Conservation (phyloP, 2,797 vertebrate genomes). For the Danio kyathit region DNA sequence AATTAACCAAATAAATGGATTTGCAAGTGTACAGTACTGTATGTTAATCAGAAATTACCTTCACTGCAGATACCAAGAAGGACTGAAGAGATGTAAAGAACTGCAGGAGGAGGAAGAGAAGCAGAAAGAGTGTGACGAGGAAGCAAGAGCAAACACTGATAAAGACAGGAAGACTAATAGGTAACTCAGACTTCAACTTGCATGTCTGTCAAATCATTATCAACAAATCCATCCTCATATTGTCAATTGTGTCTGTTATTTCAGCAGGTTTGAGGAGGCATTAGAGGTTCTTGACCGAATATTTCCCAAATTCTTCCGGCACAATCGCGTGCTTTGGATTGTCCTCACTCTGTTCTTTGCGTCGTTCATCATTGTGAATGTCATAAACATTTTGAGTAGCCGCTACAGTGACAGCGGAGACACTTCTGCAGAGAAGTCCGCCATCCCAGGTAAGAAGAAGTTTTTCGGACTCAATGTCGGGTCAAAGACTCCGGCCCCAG, state of each 20-base stretch:
- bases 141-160: slow-evolving; percentile 71
- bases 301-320: slow-evolving; percentile 75
- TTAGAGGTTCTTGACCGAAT: slow-evolving; percentile 72
- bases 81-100: slow-evolving; percentile 76
- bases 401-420: slow-evolving; percentile 73
- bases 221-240: neutral
- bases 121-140: slow-evolving; percentile 68
- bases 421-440: slow-evolving; percentile 66
- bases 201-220: neutral
- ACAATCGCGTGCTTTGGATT: slow-evolving; percentile 73
- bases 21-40: neutral
- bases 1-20: too few relatives aligned
- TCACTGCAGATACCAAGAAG: slow-evolving; percentile 78
- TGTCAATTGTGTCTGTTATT: neutral
- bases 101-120: slow-evolving; percentile 73
- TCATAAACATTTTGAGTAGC: slow-evolving; percentile 77
- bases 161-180: slow-evolving; percentile 74
- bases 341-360: slow-evolving; percentile 73
- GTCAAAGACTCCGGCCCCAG: slow-evolving; percentile 66
- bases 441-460: slow-evolving; percentile 58
- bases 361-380: slow-evolving; percentile 76
- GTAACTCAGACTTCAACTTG: slow-evolving; percentile 62
- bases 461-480: slow-evolving; percentile 70
- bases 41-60: neutral
- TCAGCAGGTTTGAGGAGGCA: slow-evolving; percentile 77